These are phyloP conservation scores for Furnarius figulus DNA, from an alignment of 2,113 vertebrate species.

Conservation along the genomic window DNA sequence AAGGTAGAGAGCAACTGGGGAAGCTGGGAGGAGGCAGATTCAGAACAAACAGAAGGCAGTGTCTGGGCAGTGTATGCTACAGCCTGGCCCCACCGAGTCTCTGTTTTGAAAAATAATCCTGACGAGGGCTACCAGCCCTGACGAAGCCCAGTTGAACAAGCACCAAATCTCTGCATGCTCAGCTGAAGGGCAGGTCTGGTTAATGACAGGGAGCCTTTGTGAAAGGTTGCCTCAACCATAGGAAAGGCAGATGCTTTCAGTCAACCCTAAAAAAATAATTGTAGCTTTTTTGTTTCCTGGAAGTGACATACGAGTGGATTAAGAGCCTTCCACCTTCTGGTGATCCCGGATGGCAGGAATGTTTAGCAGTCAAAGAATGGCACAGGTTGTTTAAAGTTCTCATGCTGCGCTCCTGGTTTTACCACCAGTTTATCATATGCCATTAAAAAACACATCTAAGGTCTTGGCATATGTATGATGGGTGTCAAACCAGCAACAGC, in stretches of 20 bases:
- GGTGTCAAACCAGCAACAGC: background rate
- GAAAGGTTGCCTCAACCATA: background rate
- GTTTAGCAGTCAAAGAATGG: background rate
- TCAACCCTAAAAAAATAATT: constrained; percentile 13
- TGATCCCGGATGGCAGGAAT: background rate
- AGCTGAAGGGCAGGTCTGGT: background rate
- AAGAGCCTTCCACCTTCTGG: background rate
- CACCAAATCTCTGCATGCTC: constrained; percentile 16
- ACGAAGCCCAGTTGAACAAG: background rate
- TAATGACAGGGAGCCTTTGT: background rate
- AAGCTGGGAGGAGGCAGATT: background rate
- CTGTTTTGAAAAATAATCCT: constrained; percentile 44
- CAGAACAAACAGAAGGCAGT: background rate
- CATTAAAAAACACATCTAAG: background rate
- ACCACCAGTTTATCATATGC: background rate
- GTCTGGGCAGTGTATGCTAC: background rate
- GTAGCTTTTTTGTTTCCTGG: background rate
- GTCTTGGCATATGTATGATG: background rate
- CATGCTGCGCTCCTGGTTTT: background rate
- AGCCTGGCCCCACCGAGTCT: background rate
- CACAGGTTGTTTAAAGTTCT: background rate
- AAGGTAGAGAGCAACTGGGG: background rate
- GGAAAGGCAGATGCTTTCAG: background rate
- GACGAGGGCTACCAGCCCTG: background rate
- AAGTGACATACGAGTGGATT: background rate